phyloP scores from a whole-genome alignment of 2,888 invertebrate genomes.

The Nephrocerus scutellatus region DNA sequence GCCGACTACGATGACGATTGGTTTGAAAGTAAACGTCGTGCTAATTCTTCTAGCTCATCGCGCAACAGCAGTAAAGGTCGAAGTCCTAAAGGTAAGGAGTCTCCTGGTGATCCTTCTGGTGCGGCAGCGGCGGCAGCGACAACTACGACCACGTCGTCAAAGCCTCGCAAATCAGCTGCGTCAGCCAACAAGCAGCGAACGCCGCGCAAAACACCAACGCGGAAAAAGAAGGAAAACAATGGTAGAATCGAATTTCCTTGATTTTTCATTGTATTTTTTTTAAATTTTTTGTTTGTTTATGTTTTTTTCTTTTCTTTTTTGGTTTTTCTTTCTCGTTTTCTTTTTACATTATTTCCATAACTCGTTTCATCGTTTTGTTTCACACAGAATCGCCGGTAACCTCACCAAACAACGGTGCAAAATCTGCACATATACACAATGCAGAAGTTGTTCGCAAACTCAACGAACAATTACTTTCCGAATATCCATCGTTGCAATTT shows the following conservation, averaged over 20 bases:
- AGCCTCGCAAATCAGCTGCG: background rate
- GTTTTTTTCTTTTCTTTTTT: no score
- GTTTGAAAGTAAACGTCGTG: constrained; percentile 38
- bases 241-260: no score
- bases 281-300: no score
- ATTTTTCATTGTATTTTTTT: no score
- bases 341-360: constrained; percentile 21
- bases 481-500: constrained; percentile 39
- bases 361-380: constrained; percentile 20
- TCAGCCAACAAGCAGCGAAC: constrained; percentile 22
- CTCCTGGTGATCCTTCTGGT: constrained; percentile 34
- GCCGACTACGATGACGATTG: constrained; percentile 48
- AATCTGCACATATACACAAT: constrained; percentile 20
- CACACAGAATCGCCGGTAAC: constrained; percentile 17
- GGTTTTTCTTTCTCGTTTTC: no score
- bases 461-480: constrained; percentile 31
- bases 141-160: constrained; percentile 25
- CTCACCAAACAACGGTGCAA: no score
- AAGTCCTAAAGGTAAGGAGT: constrained; percentile 37
- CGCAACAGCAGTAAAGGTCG: constrained; percentile 40
- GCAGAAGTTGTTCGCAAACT: constrained; percentile 29
- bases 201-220: constrained; percentile 37
- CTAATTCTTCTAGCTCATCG: no score
- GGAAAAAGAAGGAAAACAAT: constrained; percentile 35
- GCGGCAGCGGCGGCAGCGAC: constrained; percentile 42